phyloP scores from a whole-genome alignment of 2,888 invertebrate species.

The Leptopilina myrica region DNA sequence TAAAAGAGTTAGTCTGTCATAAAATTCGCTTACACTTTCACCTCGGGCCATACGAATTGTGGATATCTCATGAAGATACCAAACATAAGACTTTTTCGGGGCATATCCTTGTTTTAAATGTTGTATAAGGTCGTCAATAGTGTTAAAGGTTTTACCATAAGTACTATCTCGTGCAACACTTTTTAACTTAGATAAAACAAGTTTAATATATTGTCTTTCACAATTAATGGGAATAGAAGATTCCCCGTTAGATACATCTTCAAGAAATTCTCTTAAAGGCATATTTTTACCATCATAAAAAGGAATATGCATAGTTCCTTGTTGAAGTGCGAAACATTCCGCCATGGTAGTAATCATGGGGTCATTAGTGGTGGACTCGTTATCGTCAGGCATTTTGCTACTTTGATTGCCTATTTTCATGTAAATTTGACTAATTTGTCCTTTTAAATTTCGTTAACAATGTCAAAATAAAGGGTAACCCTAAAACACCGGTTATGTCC shows the following conservation, averaged over 20 bases:
- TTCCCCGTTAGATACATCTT: slow-evolving; percentile 8
- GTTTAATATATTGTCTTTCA: background rate
- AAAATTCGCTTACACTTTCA: slow-evolving; percentile 26
- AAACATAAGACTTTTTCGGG: background rate
- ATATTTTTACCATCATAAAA: slow-evolving; percentile 41
- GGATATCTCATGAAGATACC: slow-evolving; percentile 33
- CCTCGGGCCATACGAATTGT: slow-evolving; percentile 29
- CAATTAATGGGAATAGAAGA: no score
- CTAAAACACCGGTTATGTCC: no score
- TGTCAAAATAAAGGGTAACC: no score
- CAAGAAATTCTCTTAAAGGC: slow-evolving; percentile 32
- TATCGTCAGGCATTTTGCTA: background rate
- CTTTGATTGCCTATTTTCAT: no score
- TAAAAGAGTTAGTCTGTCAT: background rate
- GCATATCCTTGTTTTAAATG: background rate
- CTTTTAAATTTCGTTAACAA: no score
- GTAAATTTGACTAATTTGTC: no score
- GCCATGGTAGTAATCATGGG: slow-evolving; percentile 42
- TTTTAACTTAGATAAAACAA: background rate
- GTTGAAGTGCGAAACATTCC: slow-evolving; percentile 39
- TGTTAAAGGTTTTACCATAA: no score
- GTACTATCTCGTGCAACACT: no score
- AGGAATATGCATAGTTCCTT: slow-evolving; percentile 32
- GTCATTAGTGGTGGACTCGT: slow-evolving; percentile 25
- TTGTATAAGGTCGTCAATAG: no score